These are phyloP conservation scores for Cebus imitator DNA, from an alignment of 2,113 vertebrate genomes.

Conservation along the genomic window DNA sequence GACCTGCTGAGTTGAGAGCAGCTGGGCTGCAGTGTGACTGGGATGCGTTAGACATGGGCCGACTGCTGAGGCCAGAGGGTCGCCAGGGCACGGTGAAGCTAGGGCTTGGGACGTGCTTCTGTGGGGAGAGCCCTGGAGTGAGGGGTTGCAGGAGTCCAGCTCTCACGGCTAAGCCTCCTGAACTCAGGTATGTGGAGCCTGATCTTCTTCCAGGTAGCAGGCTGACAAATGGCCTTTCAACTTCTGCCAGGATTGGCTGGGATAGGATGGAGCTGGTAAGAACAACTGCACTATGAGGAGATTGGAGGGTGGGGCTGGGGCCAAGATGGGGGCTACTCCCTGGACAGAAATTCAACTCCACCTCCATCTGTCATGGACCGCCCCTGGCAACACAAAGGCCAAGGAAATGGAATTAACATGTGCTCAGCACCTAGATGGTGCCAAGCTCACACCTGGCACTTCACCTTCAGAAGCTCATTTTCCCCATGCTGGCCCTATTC, in stretches of 20 bases:
- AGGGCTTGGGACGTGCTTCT: neutral
- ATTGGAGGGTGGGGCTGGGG: neutral
- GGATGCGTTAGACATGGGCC: neutral
- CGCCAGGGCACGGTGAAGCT: neutral
- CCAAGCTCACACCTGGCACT: accelerated
- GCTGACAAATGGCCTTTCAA: neutral
- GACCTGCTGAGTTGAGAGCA: neutral
- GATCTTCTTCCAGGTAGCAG: neutral
- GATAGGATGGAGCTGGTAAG: neutral
- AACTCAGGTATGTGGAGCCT: neutral
- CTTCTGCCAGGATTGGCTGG: neutral
- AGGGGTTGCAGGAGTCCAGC: neutral
- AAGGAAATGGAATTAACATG: neutral
- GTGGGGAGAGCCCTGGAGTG: neutral
- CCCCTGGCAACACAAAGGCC: neutral
- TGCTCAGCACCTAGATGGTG: accelerated
- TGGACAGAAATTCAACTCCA: neutral
- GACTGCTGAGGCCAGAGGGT: neutral
- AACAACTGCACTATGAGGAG: neutral
- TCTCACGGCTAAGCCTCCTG: neutral
- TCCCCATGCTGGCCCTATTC: neutral
- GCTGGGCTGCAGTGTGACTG: neutral
- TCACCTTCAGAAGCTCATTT: too few relatives aligned
- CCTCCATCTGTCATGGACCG: too few relatives aligned
- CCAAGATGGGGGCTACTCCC: too few relatives aligned